Base-by-base conservation (phyloP, 1,140 invertebrate species). In the Heliothis subflexa region DNA sequence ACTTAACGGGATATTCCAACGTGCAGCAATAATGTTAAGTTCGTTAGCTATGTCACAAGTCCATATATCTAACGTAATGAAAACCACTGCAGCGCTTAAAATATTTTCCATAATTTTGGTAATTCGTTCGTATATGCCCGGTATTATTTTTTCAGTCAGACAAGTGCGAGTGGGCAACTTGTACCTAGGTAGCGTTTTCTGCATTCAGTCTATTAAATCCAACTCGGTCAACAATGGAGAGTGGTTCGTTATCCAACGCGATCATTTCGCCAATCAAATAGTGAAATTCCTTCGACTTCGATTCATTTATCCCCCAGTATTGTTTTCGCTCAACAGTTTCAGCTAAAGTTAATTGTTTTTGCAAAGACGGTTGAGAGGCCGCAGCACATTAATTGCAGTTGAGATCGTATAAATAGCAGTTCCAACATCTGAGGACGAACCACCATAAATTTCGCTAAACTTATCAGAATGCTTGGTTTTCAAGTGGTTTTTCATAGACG, bases 11-110 rank as follows among this genome's bases (percentile, higher is more conserved):
- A 84, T 83, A 81, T 84, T 66, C 85, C 82, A 86, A 11, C 83
- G 45, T 11, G 40, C 71, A 40, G 85, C 55, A 54, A 86, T 75
- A 81, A 14, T 12, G 18, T 85, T 80, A 0, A 86, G 81, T 81
- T 85, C 83, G 11, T 78, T 85, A 54, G 81, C 79, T 57, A 89
- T 89, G 80, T 88, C 85, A 55, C 84, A 87, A 55, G 85, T 87
- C 85, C 86, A 88, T 73, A 88, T 83, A 68, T 87, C 83, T 70
- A 82, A 85, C 14, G 83, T 88, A 28, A 88, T 72, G 52, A 83
- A 88, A 54, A 88, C 11, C 16, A 76, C 83, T 47, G 54, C 5
- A 10, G 85, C 86, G n/a, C 74, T 49, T 18, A 71, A 83, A 86
- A 84, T 86, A 11, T 10, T 14, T 79, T 81, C 64, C 16, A 84